Evolutionary conservation across 2,888 invertebrate species (phyloP), one percentile per base, ranked within the genome.

Genomic region (Peribatodes rhomboidaria): DNA sequence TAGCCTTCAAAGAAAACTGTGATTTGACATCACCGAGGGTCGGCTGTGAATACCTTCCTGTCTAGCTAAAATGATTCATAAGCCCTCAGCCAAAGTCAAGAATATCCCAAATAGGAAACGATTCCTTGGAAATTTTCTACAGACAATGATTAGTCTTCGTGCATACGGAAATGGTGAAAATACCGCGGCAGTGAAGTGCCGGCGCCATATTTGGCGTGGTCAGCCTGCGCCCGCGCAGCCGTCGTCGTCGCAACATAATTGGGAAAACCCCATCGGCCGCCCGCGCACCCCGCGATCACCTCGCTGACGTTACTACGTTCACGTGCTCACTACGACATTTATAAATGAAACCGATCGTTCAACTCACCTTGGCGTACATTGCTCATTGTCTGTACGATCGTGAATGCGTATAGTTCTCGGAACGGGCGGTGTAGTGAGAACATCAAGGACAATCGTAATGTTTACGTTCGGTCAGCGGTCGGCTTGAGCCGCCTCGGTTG

Each of bases 181-280:
- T 77, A 75, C 54, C 59, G 55, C 59, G 62, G 57, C 57, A 59
- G 53, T 57, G 52, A 39, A 58, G 46, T 44, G 61, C 27, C 52
- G 52, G 22, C 76, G 76, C 91, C 86, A 79, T 91, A 86, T 89
- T 87, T 80, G 89, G 90, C 75, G 81, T 79, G 86, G 79, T 75
- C 79, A 74, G 79, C 64, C 61, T 72, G 77, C 80, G 78, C 79
- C 79, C 75, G 81, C 83, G 82, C 78, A 74, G 79, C 78, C 31
- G 58, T 64, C 68, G 66, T 68, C 76, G 65, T 70, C 79, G 83
- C 82, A 86, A 82, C 90, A 91, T 89, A 74, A 81, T 80, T 92
- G 90, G 93, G 93, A 93, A 93, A 93, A 92, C 92, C 93, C 93
- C 86, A 88, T 75, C 71, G 6, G 0, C 54, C 55, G 62, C 60